phyloP scores from a whole-genome alignment of 2,113 vertebrate genomes.

The Motacilla alba region DNA sequence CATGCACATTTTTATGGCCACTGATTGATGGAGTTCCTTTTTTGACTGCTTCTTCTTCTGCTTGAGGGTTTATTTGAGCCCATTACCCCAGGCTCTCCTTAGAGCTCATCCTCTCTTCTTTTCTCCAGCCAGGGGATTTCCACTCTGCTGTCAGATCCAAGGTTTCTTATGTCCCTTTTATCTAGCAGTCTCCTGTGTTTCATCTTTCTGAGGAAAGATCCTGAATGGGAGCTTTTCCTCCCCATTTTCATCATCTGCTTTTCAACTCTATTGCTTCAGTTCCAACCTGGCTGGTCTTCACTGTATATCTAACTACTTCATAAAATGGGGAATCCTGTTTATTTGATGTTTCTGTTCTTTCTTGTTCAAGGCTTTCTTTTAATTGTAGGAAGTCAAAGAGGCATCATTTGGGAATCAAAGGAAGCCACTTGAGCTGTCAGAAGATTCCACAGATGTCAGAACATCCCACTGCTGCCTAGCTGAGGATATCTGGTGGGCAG shows the following conservation, averaged over 20 bases:
- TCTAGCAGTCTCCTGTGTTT: background rate
- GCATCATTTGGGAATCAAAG: background rate
- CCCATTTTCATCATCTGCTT: background rate
- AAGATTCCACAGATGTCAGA: background rate
- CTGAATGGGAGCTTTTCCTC: background rate
- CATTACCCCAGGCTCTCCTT: background rate
- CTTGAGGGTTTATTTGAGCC: background rate
- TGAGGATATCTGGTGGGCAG: background rate
- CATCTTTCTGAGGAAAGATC: background rate
- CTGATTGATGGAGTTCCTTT: background rate
- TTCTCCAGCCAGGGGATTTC: slow-evolving; percentile 42
- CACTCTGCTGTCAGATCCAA: background rate
- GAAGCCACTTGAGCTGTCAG: background rate
- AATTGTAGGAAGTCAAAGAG: background rate
- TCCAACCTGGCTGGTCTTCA: background rate
- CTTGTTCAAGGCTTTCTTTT: background rate
- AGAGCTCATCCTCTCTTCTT: background rate
- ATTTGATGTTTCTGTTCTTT: background rate
- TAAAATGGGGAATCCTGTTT: background rate
- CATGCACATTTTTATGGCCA: background rate
- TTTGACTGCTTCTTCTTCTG: background rate
- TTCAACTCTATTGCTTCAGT: background rate
- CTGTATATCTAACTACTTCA: background rate
- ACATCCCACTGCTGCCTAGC: background rate
- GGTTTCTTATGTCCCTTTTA: background rate